Evolutionary conservation across 2,888 invertebrate species (phyloP).

Genomic region (Ernsta delagoae): DNA sequence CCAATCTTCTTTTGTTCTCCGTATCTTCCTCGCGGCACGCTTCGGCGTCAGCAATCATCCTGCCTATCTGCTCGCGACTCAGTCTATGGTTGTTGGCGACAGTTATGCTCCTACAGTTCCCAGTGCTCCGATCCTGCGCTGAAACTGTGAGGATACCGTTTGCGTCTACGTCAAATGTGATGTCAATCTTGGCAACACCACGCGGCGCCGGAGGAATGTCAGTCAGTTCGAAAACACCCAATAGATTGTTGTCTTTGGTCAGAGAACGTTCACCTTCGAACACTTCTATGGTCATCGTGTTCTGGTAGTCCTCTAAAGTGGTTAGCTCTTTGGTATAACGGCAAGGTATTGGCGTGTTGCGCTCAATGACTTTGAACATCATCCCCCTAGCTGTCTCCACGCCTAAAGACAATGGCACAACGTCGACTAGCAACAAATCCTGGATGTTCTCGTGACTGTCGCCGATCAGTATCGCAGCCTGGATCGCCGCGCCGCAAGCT

Average conservation of each 20-base stretch:
- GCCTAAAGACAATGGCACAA: constrained; percentile 67
- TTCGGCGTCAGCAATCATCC: constrained; percentile 64
- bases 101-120: constrained; percentile 53
- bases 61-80: constrained; percentile 55
- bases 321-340: constrained; percentile 63
- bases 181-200: constrained; percentile 63
- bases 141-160: constrained; percentile 65
- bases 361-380: constrained; percentile 67
- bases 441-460: constrained; percentile 53
- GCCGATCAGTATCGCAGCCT: constrained; percentile 63
- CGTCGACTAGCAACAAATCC: constrained; percentile 60
- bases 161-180: constrained; percentile 64
- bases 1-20: constrained; percentile 59
- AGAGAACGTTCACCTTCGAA: constrained; percentile 69
- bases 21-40: constrained; percentile 59
- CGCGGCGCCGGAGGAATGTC: constrained; percentile 68
- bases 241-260: constrained; percentile 65
- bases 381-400: constrained; percentile 67
- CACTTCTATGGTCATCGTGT: constrained; percentile 66
- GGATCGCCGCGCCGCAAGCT: constrained; percentile 67
- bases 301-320: constrained; percentile 67
- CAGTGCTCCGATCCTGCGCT: constrained; percentile 63
- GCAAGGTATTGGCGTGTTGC: constrained; percentile 68
- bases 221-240: constrained; percentile 63
- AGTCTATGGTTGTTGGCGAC: constrained; percentile 61